A percentile compares a stretch with the other conserved stretches of the same genome.
Evolutionary conservation across 1,140 invertebrate species (phyloP).

Genomic region (Drosophila funebris): DNA sequence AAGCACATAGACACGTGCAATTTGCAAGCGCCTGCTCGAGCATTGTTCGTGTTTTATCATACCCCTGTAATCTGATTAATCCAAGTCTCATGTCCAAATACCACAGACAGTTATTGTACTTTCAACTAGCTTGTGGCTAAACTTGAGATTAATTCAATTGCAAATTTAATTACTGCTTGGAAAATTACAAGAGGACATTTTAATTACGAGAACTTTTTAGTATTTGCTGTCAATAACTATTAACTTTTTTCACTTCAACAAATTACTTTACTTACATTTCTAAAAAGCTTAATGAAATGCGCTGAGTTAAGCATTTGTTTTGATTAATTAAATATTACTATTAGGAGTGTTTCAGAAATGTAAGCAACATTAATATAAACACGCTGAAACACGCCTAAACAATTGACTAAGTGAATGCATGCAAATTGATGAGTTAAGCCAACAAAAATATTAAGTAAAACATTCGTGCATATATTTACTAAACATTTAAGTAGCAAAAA

Average conservation of each 20-base stretch:
- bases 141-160: background rate
- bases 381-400: too few relatives aligned
- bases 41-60: background rate
- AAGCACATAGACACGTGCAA: slow-evolving; percentile 55
- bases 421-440: background rate
- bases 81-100: background rate
- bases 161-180: too few relatives aligned
- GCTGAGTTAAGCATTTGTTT: background rate
- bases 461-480: slow-evolving; percentile 15
- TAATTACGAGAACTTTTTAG: too few relatives aligned
- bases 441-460: background rate
- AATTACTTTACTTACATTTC: too few relatives aligned
- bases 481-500: slow-evolving; percentile 5
- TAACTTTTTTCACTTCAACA: too few relatives aligned
- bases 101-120: too few relatives aligned
- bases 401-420: too few relatives aligned
- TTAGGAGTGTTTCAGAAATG: background rate
- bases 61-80: slow-evolving; percentile 8
- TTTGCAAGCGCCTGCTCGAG: slow-evolving; percentile 21
- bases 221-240: too few relatives aligned
- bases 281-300: background rate
- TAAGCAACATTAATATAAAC: background rate
- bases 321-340: background rate
- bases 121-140: background rate
- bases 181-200: too few relatives aligned